phyloP scores from a whole-genome alignment of 64 coral and sea anemone genomes.

The Dendronephthya gigantea region DNA sequence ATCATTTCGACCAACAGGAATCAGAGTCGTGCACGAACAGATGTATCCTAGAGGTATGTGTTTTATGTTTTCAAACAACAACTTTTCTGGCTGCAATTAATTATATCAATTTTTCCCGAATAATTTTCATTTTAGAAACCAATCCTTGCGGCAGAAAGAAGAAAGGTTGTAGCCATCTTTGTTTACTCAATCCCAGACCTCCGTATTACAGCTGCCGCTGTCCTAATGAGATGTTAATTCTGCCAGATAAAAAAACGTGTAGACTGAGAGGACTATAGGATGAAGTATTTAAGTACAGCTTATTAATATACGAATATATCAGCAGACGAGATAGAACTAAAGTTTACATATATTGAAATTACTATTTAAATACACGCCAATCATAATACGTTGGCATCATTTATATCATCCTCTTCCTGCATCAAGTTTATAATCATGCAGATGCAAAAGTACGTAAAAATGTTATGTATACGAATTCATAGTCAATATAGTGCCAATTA shows the following conservation, averaged over 20 bases:
- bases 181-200: neutral
- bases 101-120: neutral
- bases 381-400: no score
- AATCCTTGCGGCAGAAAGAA: constrained; percentile 16
- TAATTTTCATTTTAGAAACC: neutral
- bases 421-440: no score
- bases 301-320: no score
- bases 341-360: no score
- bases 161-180: neutral
- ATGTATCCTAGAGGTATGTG: neutral
- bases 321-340: no score
- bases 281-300: no score
- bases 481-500: no score
- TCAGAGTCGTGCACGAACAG: neutral
- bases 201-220: constrained; percentile 6
- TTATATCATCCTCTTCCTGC: no score
- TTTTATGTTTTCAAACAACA: neutral
- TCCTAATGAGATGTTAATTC: neutral
- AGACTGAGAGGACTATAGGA: neutral
- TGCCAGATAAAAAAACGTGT: neutral
- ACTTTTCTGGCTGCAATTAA: neutral
- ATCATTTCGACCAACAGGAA: neutral
- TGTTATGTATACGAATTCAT: no score
- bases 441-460: no score
- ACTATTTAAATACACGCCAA: no score